These are phyloP conservation scores for Coracopsis vasa DNA, from an alignment of 2,113 vertebrate genomes.

Conservation along the genomic window DNA sequence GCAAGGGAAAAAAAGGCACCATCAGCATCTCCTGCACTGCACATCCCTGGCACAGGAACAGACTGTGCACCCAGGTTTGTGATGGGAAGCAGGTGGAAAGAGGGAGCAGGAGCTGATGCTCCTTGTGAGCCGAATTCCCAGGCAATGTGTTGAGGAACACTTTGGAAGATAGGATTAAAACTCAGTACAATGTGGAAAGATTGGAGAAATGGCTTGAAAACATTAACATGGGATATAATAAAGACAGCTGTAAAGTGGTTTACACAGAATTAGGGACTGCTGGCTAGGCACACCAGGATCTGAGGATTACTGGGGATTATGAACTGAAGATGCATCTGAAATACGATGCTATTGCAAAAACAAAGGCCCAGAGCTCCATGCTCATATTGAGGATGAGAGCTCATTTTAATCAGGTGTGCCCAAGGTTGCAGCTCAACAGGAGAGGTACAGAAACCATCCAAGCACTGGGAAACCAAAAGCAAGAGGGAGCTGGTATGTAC, in stretches of 20 bases:
- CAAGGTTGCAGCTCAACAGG: background rate
- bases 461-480: background rate
- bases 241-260: conserved; percentile 12
- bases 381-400: background rate
- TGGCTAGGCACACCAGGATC: conserved; percentile 14
- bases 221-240: background rate
- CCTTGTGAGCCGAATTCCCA: background rate
- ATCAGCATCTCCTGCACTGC: background rate
- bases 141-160: background rate
- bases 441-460: background rate
- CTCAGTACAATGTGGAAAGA: background rate
- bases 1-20: background rate
- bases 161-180: background rate
- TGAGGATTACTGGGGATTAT: conserved; percentile 42
- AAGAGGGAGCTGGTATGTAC: background rate
- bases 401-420: background rate
- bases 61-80: fast-evolving
- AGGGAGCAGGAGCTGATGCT: background rate
- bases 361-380: background rate
- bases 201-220: conserved; percentile 29
- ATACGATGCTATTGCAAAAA: background rate
- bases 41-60: background rate
- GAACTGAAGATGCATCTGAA: conserved; percentile 29
- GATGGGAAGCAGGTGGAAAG: background rate
- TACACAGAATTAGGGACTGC: conserved; percentile 14